These are phyloP conservation scores for Arion vulgaris DNA, from an alignment of 1,140 invertebrate species.

Conservation along the genomic window DNA sequence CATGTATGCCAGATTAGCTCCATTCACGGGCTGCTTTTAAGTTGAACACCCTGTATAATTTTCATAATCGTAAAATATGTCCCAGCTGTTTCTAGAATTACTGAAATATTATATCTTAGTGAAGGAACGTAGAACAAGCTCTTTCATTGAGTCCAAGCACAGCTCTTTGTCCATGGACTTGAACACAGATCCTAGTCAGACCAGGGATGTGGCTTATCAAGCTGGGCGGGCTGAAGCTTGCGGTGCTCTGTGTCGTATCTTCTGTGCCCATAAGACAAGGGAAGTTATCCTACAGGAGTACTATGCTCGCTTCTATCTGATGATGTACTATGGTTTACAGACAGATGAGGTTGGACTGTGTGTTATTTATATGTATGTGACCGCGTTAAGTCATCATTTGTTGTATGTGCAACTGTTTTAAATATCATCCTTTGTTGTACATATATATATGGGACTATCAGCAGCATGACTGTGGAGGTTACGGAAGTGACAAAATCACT, in stretches of 20 bases:
- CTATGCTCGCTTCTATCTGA: slow-evolving; percentile 93
- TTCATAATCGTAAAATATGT: no score
- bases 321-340: slow-evolving; percentile 89
- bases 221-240: slow-evolving; percentile 94
- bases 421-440: neutral
- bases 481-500: no score
- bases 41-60: no score
- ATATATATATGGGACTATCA: no score
- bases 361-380: slow-evolving; percentile 18
- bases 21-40: no score
- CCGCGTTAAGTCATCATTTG: no score
- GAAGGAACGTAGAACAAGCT: slow-evolving; percentile 59
- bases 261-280: slow-evolving; percentile 95
- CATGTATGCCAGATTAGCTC: no score
- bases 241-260: slow-evolving; percentile 93
- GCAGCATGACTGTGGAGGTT: no score
- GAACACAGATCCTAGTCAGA: slow-evolving; percentile 38
- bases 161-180: slow-evolving; percentile 55
- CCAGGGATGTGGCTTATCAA: slow-evolving; percentile 64
- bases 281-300: slow-evolving; percentile 96
- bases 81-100: neutral
- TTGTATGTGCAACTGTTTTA: no score
- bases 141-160: slow-evolving; percentile 61
- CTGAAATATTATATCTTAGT: slow-evolving; percentile 37
- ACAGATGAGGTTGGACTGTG: slow-evolving; percentile 69